Evolutionary conservation across 2,797 vertebrate genomes (phyloP).

Genomic region (Scyliorhinus canicula): DNA sequence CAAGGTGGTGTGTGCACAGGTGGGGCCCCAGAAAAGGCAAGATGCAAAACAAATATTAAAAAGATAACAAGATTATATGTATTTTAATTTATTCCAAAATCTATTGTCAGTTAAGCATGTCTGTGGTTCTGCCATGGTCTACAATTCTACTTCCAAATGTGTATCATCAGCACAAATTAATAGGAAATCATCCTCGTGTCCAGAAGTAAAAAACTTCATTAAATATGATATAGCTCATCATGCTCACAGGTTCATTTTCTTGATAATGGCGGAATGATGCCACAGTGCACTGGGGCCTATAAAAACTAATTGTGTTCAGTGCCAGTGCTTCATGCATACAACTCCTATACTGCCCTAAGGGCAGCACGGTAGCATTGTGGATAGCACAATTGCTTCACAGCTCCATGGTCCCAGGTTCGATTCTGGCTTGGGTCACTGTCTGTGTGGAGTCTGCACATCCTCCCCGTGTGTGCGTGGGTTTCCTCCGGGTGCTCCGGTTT

Average conservation of each 20-base stretch:
- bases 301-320: too few species aligned
- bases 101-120: background rate
- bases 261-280: background rate
- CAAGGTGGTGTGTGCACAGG: background rate
- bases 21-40: background rate
- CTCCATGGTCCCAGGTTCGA: too few species aligned
- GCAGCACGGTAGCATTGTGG: too few species aligned
- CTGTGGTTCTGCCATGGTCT: conserved; percentile 4
- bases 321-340: background rate
- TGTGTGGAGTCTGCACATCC: too few species aligned
- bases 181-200: background rate
- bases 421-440: too few species aligned
- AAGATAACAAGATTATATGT: background rate
- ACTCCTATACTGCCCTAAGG: too few species aligned
- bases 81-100: conserved; percentile 10
- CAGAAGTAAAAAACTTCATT: background rate
- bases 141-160: conserved; percentile 18
- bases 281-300: background rate
- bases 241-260: background rate
- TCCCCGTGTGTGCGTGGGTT: too few species aligned
- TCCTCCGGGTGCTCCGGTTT: too few species aligned
- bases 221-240: background rate
- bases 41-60: conserved; percentile 12
- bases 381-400: too few species aligned
- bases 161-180: conserved; percentile 16